phyloP scores from a whole-genome alignment of 1,140 invertebrate species.

The Antheraea mylitta region DNA sequence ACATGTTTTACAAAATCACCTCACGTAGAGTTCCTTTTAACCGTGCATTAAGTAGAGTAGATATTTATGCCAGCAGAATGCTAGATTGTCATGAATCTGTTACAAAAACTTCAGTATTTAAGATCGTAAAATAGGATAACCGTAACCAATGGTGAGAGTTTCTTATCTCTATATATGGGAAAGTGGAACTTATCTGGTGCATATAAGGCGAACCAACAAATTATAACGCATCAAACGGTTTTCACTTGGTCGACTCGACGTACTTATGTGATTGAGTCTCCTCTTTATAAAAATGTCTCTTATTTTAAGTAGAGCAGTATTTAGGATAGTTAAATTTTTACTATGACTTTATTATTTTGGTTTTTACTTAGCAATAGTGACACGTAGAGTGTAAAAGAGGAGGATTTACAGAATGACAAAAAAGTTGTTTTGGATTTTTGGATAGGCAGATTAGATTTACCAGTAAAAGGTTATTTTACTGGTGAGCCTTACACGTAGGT shows the following conservation, averaged over 20 bases:
- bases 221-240: conserved; percentile 31
- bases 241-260: conserved; percentile 22
- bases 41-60: not conserved
- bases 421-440: too few species aligned
- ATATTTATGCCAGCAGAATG: conserved; percentile 9
- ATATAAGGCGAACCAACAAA: conserved; percentile 32
- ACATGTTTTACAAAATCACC: not conserved
- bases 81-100: not conserved
- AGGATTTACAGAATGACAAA: too few species aligned
- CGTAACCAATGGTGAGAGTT: conserved; percentile 31
- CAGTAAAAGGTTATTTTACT: too few species aligned
- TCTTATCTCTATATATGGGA: conserved; percentile 27
- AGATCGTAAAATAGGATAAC: not conserved
- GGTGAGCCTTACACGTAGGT: too few species aligned
- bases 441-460: too few species aligned
- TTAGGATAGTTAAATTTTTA: too few species aligned
- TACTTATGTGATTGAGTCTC: too few species aligned
- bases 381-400: too few species aligned
- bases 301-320: too few species aligned
- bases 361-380: too few species aligned
- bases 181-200: conserved; percentile 21
- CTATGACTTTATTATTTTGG: too few species aligned
- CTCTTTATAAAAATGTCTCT: too few species aligned
- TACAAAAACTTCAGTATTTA: conserved; percentile 10
- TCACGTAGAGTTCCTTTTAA: conserved; percentile 1